Evolutionary conservation across 2,888 invertebrate species (phyloP).

Genomic region (Drosophila neonasuta): DNA sequence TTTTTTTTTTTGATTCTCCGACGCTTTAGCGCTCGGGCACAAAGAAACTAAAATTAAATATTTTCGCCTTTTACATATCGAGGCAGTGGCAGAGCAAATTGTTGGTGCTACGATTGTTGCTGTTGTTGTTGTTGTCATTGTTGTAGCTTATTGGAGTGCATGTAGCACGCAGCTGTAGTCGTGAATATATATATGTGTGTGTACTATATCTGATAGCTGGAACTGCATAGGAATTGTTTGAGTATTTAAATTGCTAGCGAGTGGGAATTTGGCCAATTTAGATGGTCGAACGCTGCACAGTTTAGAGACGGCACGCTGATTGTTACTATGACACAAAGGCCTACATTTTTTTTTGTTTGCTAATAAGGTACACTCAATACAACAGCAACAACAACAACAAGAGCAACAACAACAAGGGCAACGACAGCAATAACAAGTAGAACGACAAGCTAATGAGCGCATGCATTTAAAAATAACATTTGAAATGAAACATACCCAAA

Average conservation of each 20-base stretch:
- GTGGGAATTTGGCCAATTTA: constrained; percentile 34
- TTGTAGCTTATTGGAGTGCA: constrained; percentile 35
- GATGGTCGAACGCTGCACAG: background rate
- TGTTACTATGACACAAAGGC: constrained; percentile 70
- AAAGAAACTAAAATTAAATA: constrained; percentile 78
- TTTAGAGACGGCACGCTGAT: constrained; percentile 13
- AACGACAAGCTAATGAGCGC: constrained; percentile 68
- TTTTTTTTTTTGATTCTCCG: constrained; percentile 32
- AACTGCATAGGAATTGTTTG: constrained; percentile 25
- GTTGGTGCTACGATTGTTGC: constrained; percentile 40
- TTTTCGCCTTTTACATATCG: constrained; percentile 77
- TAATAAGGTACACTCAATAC: constrained; percentile 31
- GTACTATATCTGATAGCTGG: constrained; percentile 22
- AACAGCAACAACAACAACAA: constrained; percentile 5
- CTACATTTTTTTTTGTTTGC: constrained; percentile 54
- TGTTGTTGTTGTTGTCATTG: constrained; percentile 23
- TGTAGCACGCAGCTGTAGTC: background rate
- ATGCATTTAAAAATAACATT: constrained; percentile 74
- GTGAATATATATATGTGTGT: background rate
- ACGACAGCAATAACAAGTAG: constrained; percentile 20
- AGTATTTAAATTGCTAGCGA: constrained; percentile 24
- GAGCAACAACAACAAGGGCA: constrained; percentile 12
- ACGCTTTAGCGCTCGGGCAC: constrained; percentile 56
- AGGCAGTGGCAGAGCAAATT: constrained; percentile 66
- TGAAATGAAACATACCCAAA: constrained; percentile 74